phyloP scores from a whole-genome alignment of 2,797 vertebrate species.

The Alauda arvensis region DNA sequence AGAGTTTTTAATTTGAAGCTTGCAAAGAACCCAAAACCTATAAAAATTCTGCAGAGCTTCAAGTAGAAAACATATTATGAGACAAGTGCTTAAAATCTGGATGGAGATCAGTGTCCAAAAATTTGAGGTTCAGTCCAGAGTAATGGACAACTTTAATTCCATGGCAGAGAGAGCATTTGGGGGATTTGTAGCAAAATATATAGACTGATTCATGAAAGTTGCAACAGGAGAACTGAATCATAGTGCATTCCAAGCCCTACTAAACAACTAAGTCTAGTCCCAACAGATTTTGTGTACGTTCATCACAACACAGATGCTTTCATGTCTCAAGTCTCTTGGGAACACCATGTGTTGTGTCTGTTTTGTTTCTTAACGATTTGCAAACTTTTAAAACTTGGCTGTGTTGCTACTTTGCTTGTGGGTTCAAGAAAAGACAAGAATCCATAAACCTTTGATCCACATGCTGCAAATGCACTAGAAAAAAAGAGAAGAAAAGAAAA shows the following conservation, averaged over 20 bases:
- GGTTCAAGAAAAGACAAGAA: constrained; percentile 34
- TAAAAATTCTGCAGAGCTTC: not conserved
- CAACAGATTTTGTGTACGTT: constrained; percentile 5
- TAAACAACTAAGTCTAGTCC: not conserved
- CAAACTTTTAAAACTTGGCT: constrained; percentile 39
- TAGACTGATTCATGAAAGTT: not conserved
- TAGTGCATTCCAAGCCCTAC: not conserved
- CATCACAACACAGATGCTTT: constrained; percentile 29
- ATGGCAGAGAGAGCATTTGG: not conserved
- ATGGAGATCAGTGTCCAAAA: not conserved
- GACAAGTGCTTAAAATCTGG: not conserved
- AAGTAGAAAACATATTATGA: not conserved
- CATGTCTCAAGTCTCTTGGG: constrained; percentile 16
- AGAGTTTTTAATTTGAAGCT: not conserved
- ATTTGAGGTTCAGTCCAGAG: not conserved
- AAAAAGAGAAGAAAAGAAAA: not conserved
- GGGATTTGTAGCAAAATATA: not conserved
- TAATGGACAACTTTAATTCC: not conserved
- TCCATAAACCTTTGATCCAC: constrained; percentile 23
- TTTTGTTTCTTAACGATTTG: constrained; percentile 41
- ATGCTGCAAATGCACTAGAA: not conserved
- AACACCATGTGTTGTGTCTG: constrained; percentile 24
- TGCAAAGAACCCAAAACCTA: not conserved
- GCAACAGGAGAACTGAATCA: not conserved
- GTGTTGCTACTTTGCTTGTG: constrained; percentile 22